Evolutionary conservation across 2,113 vertebrate species (phyloP), one percentile per base, ranked within the genome.

Genomic region (Setophaga kirtlandii): DNA sequence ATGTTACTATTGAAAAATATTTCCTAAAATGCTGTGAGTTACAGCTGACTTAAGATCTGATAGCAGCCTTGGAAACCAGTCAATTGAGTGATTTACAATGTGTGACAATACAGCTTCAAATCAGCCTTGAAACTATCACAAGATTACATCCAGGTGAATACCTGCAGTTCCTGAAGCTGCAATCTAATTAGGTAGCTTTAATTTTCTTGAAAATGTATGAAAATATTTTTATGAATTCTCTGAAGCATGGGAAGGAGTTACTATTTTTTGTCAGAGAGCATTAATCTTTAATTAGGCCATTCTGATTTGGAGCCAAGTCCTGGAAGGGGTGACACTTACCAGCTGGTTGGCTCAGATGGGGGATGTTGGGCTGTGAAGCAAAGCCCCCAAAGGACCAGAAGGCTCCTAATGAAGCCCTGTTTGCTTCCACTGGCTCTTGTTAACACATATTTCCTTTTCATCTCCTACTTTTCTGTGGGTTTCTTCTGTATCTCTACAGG

Each of bases 401-500:
- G 15, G 8, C n/a, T 68, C 10, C n/a, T 78, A 75, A 60, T 17
- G 33, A 70, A 87, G 41, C 21, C 56, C 23, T 52, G 11, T 47
- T 28, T 21, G 15, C 35, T 79, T 64, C 25, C 52, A 31, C 5
- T 67, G 33, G 17, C 42, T 97, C 53, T 59, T 64, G 37, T 63
- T 52, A 94, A 44, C 35, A 83, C 20, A 12, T 18, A 37, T 15
- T 90, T 79, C 49, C 52, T 47, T 70, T 94, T 95, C 22, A 65
- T 70, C 49, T 58, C 42, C 82, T 50, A 24, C 73, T 88, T 92
- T 95, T 75, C 68, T 91, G 17, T 42, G 17, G 5, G 22, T 93
- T 92, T 95, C 58, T 78, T 90, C 79, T 55, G 9, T 76, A 74
- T 82, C 33, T 95, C 84, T 95, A 68, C 2, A 8, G 76, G 58